These are phyloP conservation scores for Alaudala cheleensis DNA, from an alignment of 2,113 vertebrate species.

Conservation along the genomic window DNA sequence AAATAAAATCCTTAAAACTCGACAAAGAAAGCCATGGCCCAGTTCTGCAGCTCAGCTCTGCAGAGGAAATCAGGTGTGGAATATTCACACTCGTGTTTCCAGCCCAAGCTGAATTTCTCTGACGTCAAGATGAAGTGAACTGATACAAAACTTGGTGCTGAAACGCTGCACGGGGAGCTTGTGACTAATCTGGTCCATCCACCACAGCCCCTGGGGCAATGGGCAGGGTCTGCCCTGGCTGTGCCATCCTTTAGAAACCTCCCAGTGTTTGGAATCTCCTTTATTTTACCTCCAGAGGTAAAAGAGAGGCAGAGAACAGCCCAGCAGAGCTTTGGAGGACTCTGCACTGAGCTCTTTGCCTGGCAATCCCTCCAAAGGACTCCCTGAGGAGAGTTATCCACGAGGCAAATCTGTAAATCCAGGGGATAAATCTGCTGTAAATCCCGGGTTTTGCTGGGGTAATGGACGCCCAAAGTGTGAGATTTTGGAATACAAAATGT, in stretches of 20 bases:
- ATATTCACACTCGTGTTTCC: not conserved
- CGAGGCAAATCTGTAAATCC: not conserved
- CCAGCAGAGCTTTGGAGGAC: not conserved
- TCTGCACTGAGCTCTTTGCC: not conserved
- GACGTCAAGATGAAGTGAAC: conserved; percentile 15
- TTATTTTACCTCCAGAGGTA: not conserved
- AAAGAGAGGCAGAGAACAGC: not conserved
- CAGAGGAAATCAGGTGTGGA: not conserved
- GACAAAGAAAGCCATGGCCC: not conserved
- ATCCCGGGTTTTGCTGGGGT: not conserved
- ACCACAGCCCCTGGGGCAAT: not conserved
- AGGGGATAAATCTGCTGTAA: not conserved
- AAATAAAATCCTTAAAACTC: not conserved
- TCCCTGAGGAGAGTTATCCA: not conserved
- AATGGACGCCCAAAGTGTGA: not conserved
- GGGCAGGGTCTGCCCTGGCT: not conserved
- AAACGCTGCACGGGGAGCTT: not conserved
- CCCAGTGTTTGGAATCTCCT: not conserved
- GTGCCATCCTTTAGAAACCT: not conserved
- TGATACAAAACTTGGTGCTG: not conserved
- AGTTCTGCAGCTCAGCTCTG: conserved; percentile 3
- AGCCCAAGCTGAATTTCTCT: not conserved
- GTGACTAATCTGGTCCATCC: conserved; percentile 24
- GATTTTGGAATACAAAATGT: not conserved
- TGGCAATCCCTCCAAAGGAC: not conserved